Evolutionary conservation across 2,797 vertebrate species (phyloP).

Genomic region (Ataeniobius toweri): DNA sequence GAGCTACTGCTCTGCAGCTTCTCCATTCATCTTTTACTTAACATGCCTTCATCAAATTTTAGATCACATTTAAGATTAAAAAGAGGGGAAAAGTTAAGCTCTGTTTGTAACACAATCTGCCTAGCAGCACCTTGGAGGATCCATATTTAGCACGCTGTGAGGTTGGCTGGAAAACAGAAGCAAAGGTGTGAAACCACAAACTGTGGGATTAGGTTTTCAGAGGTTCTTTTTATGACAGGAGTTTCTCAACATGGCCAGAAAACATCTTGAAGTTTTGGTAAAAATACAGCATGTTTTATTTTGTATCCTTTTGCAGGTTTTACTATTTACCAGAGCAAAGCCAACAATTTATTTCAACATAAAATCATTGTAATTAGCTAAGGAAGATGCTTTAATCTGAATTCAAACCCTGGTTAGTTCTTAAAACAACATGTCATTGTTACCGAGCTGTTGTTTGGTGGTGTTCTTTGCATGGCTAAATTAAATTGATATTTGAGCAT

Average conservation of each 20-base stretch:
- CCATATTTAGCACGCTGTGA: slow-evolving; percentile 13
- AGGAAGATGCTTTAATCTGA: not conserved
- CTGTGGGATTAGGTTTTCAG: not conserved
- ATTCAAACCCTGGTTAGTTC: not conserved
- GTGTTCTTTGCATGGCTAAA: slow-evolving; percentile 17
- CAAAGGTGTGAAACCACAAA: slow-evolving; percentile 7
- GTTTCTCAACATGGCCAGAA: slow-evolving; percentile 14
- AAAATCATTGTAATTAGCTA: not conserved
- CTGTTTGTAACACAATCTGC: not conserved
- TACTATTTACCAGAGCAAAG: not conserved
- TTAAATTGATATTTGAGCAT: slow-evolving; percentile 17
- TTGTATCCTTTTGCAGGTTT: not conserved
- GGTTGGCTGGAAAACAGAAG: slow-evolving; percentile 19
- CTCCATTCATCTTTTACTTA: not conserved
- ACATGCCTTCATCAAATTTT: not conserved
- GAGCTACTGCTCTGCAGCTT: not conserved
- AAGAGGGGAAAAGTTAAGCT: not conserved
- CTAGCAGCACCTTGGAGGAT: slow-evolving; percentile 1
- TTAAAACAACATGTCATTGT: not conserved
- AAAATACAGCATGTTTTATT: not conserved
- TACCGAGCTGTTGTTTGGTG: not conserved
- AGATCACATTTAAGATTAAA: not conserved
- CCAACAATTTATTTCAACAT: not conserved
- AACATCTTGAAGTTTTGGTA: slow-evolving; percentile 7
- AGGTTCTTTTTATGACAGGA: slow-evolving; percentile 2